Percentiles rank a stretch among this genome's conserved stretches.
phyloP scores from a whole-genome alignment of 2,113 vertebrate genomes.

The Rhinolophus ferrumequinum region DNA sequence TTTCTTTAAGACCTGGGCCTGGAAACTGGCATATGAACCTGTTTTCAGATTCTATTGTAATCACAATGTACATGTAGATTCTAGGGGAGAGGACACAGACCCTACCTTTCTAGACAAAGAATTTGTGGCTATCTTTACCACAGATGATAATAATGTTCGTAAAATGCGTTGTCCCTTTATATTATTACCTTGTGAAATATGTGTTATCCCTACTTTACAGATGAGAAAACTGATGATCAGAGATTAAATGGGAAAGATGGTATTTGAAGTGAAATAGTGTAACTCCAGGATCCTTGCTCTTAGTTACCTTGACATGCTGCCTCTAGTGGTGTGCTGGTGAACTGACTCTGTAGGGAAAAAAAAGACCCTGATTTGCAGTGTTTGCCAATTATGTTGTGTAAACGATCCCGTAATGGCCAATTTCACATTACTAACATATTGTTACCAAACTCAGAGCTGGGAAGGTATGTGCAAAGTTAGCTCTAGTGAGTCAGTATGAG shows the following conservation, averaged over 20 bases:
- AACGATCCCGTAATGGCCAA: background rate
- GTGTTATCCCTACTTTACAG: background rate
- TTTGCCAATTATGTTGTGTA: background rate
- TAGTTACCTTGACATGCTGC: background rate
- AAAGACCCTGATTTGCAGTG: background rate
- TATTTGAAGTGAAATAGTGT: background rate
- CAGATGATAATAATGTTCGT: background rate
- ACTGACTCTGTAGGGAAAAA: background rate
- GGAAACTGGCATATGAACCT: background rate
- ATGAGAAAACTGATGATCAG: background rate
- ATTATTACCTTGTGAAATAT: background rate
- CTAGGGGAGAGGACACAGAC: background rate
- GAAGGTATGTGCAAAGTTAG: background rate
- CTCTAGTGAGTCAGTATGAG: background rate
- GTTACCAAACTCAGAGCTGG: background rate
- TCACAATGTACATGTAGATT: background rate
- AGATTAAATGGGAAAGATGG: background rate
- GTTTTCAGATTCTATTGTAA: background rate
- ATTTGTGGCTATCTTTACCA: background rate
- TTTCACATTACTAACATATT: background rate
- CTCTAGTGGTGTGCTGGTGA: background rate
- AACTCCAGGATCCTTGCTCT: background rate
- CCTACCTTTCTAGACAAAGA: background rate
- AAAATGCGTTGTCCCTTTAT: background rate
- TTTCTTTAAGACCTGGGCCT: background rate